Base-by-base conservation (phyloP, 1,140 invertebrate genomes). In the Cataglyphis hispanica region DNA sequence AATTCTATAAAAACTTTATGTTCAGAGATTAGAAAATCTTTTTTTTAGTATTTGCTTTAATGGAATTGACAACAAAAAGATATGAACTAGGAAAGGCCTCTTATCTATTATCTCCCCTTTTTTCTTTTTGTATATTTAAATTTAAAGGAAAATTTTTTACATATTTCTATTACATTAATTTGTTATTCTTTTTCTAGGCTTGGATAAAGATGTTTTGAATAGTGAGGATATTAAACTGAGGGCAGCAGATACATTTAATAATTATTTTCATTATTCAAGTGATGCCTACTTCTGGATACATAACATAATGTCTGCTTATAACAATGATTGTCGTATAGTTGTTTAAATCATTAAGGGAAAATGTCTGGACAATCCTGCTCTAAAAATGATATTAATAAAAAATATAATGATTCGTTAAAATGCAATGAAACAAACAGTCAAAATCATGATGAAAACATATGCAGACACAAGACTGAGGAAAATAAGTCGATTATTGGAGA, bases 91-190 rank as follows among this genome's bases (percentile, higher is more conserved):
- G 58, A n/a, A 19, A 16, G 60, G n/a, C 43, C 31, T 22, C 16
- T 74, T 6, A 6, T 16, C 22, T 60, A 8, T 43, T 50, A 31
- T 37, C 27, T 40, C 27, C n/a, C 16, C 25, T 50, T 31, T 16
- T 6, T 63, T 66, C 64, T 40, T 40, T 40, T 50, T 13, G 50
- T 64, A 50, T 66, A 64, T 66, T 11, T 67, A 53, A n/a, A 53
- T 46, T 13, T 31, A 46, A 31, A n/a, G 7, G 25, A 27, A 43
- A 34, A 3, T 16, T 19, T 50, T 34, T 11, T 66, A 16, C 22
- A 46, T 19, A 19, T 50, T 50, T 19, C 16, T 50, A 43, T 16
- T 19, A 64, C 34, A 27, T 6, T 31, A 6, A 7, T 43, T 76
- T 63, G 37, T 66, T 0, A 5, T 50, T 50, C 4, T 67, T 43